These are phyloP conservation scores for Loriculus beryllinus DNA, from an alignment of 2,797 vertebrate species.

Conservation along the genomic window DNA sequence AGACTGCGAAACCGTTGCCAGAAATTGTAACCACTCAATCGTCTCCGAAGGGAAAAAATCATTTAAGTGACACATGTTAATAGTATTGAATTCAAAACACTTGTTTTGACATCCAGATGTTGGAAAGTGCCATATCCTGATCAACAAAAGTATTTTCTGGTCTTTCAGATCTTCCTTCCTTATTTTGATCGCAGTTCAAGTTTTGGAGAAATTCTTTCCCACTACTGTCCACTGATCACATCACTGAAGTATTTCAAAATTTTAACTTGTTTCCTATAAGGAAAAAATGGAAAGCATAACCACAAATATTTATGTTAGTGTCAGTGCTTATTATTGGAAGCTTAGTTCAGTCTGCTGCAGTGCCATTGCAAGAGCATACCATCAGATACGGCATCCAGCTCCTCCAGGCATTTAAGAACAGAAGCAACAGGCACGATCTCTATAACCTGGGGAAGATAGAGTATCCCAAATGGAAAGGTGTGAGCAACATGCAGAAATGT, in stretches of 20 bases:
- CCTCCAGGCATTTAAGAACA: not conserved
- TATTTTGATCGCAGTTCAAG: slow-evolving; percentile 70
- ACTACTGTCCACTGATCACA: slow-evolving; percentile 78
- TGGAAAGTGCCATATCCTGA: slow-evolving; percentile 62
- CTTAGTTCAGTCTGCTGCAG: slow-evolving; percentile 51
- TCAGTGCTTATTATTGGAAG: slow-evolving; percentile 76
- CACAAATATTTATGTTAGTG: slow-evolving; percentile 78
- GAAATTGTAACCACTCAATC: slow-evolving; percentile 60
- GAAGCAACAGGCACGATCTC: not conserved
- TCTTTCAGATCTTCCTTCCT: slow-evolving; percentile 71
- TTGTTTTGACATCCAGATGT: slow-evolving; percentile 72
- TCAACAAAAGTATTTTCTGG: slow-evolving; percentile 59
- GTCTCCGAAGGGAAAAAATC: slow-evolving; percentile 61
- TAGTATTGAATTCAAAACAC: slow-evolving; percentile 64
- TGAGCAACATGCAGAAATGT: not conserved
- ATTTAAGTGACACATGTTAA: slow-evolving; percentile 70
- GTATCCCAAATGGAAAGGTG: not conserved
- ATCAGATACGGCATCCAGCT: slow-evolving; percentile 31
- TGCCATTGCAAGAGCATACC: slow-evolving; percentile 19
- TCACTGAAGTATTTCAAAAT: slow-evolving; percentile 74
- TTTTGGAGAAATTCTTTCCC: slow-evolving; percentile 75
- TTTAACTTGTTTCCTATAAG: slow-evolving; percentile 76
- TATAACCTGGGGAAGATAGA: not conserved
- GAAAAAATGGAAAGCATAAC: slow-evolving; percentile 74
- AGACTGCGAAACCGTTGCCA: slow-evolving; percentile 53